Conservation (phyloP, 2,113 vertebrate species). For the Raja brachyura region DNA sequence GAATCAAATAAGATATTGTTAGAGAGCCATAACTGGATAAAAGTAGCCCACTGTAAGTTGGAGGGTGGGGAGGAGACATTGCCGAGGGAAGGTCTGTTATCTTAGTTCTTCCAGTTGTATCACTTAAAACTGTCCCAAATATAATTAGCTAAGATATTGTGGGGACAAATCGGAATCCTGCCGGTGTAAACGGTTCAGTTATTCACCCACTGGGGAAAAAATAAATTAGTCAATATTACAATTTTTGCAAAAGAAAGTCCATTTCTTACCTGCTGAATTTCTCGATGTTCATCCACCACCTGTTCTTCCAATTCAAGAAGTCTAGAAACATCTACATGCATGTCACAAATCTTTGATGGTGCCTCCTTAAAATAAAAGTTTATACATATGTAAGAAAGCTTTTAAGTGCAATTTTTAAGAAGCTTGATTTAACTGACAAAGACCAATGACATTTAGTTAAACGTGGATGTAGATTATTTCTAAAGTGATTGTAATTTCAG, state of each 20-base stretch:
- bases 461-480: too few species aligned
- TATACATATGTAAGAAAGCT: not conserved
- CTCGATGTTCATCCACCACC: constrained; percentile 31
- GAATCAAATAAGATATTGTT: not conserved
- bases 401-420: not conserved
- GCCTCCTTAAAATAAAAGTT: constrained; percentile 18
- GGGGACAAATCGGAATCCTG: not conserved
- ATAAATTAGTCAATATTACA: not conserved
- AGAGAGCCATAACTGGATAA: not conserved
- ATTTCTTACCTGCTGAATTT: constrained; percentile 28
- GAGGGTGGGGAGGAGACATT: not conserved
- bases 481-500: not conserved
- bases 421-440: not conserved
- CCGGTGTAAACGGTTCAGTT: not conserved
- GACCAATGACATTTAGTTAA: not conserved
- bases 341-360: constrained; percentile 31
- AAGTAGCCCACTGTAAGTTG: not conserved
- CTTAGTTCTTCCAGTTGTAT: not conserved
- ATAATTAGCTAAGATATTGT: not conserved
- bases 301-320: constrained; percentile 30
- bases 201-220: not conserved
- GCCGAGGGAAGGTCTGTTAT: not conserved
- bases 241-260: not conserved
- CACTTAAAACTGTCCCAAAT: not conserved
- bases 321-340: constrained; percentile 22